Conservation (phyloP, 2,888 invertebrate genomes). For the Caenorhabditis sinica region DNA sequence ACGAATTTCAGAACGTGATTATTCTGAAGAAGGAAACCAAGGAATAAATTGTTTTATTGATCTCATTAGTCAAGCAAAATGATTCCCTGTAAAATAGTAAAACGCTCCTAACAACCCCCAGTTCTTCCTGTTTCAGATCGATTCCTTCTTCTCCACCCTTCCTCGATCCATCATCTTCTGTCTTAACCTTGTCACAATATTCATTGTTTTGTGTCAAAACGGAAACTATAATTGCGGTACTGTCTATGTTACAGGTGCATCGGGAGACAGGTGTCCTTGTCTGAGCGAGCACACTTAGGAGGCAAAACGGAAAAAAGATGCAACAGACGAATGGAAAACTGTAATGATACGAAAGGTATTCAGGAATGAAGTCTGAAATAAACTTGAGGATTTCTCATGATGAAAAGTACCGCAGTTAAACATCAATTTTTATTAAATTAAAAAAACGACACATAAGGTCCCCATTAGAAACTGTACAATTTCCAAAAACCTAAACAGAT, state of each 20-base stretch:
- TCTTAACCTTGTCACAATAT: conserved; percentile 7
- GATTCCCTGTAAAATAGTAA: not conserved
- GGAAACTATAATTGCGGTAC: not conserved
- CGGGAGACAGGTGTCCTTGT: not conserved
- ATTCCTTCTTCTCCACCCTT: not conserved
- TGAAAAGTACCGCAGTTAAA: too few relatives aligned
- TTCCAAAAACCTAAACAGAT: not conserved
- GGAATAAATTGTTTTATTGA: too few relatives aligned
- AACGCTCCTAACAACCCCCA: not conserved
- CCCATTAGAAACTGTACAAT: not conserved
- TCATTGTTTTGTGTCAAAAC: not conserved
- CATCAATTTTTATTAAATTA: too few relatives aligned
- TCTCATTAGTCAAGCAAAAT: too few relatives aligned
- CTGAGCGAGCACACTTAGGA: conserved; percentile 12
- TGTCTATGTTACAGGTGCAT: not conserved
- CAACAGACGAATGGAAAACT: too few relatives aligned
- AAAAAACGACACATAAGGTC: too few relatives aligned
- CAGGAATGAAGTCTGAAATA: too few relatives aligned
- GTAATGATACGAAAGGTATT: too few relatives aligned
- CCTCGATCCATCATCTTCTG: conserved; percentile 15
- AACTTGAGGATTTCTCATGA: too few relatives aligned
- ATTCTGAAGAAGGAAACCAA: too few relatives aligned
- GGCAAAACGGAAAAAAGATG: conserved; percentile 13
- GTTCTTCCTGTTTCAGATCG: not conserved
- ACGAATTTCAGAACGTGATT: too few relatives aligned